Conservation (phyloP, 2,113 vertebrate species). For the Mesitornis unicolor region DNA sequence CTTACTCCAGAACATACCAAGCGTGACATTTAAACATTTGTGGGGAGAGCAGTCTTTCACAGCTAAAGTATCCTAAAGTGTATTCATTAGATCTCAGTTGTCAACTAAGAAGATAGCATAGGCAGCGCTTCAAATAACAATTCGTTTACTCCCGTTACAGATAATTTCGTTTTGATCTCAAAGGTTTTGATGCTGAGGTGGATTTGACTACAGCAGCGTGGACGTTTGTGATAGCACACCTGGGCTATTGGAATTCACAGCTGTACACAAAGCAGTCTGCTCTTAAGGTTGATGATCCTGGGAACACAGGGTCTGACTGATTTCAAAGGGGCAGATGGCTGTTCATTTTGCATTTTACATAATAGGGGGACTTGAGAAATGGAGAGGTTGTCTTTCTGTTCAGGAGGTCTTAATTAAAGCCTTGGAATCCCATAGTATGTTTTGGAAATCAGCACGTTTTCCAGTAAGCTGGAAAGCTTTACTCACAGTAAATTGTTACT, state of each 20-base stretch:
- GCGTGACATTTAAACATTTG: not conserved
- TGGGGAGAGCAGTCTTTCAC: not conserved
- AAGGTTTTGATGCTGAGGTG: not conserved
- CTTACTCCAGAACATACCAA: not conserved
- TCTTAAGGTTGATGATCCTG: not conserved
- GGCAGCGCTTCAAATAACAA: not conserved
- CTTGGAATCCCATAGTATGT: not conserved
- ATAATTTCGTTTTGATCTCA: not conserved
- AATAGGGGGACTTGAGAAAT: not conserved
- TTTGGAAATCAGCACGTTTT: not conserved
- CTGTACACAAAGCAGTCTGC: not conserved
- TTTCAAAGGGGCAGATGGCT: not conserved
- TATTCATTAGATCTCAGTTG: accelerated
- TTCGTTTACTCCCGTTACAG: not conserved
- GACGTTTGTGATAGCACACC: not conserved
- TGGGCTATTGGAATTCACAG: not conserved
- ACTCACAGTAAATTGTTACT: not conserved
- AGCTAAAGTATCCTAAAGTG: not conserved
- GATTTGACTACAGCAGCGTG: accelerated
- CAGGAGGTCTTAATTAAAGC: not conserved
- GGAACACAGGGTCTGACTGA: not conserved
- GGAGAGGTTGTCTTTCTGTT: not conserved
- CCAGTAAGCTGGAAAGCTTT: not conserved
- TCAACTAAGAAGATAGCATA: too few relatives aligned
- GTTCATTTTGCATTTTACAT: not conserved